Conservation (phyloP, 2,888 invertebrate species). For the Meteorus colon region DNA sequence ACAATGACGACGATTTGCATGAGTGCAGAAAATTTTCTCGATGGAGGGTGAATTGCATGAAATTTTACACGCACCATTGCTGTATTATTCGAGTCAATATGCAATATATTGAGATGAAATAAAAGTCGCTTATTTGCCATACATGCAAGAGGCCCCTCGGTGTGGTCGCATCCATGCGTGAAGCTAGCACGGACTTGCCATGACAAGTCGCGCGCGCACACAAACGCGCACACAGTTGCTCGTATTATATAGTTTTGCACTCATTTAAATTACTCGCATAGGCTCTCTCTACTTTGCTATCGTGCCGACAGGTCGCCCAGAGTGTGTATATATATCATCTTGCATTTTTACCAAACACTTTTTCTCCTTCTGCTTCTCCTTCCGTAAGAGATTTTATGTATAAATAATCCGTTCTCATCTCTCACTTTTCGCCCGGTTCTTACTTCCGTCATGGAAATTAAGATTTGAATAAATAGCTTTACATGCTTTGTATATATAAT, state of each 20-base stretch:
- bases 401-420: background rate
- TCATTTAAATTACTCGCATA: slow-evolving; percentile 41
- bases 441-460: slow-evolving; percentile 3
- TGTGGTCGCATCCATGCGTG: slow-evolving; percentile 48
- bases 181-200: slow-evolving; percentile 47
- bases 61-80: too few species aligned
- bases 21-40: slow-evolving; percentile 39
- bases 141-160: slow-evolving; percentile 29
- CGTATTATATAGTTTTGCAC: slow-evolving; percentile 29
- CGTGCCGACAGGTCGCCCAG: background rate
- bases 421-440: background rate
- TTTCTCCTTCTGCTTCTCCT: background rate
- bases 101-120: background rate
- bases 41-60: slow-evolving; percentile 31
- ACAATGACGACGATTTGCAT: slow-evolving; percentile 42
- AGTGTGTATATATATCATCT: background rate
- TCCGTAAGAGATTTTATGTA: background rate
- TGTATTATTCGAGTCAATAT: too few species aligned
- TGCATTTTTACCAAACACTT: background rate
- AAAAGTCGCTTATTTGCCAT: background rate
- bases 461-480: background rate
- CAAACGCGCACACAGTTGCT: background rate
- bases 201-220: slow-evolving; percentile 43
- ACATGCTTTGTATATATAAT: background rate
- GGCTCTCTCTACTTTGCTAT: background rate